These are phyloP conservation scores for Nyctibius bracteatus DNA, from an alignment of 2,113 vertebrate genomes.

Conservation along the genomic window DNA sequence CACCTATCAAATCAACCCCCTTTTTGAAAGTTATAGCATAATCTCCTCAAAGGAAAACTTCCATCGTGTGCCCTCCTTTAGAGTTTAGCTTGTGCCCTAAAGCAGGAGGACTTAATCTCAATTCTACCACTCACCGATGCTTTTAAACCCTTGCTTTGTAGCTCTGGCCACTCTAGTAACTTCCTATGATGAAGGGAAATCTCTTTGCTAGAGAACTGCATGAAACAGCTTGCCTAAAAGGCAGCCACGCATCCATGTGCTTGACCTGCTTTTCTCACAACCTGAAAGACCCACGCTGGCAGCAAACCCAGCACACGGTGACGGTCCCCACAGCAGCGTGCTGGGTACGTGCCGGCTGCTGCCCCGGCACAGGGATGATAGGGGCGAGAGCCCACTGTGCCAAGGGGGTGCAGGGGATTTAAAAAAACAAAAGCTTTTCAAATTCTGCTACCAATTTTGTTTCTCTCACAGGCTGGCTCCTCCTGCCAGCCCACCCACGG, in stretches of 20 bases:
- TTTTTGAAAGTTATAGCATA: not conserved
- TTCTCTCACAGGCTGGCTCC: not conserved
- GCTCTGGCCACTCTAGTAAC: not conserved
- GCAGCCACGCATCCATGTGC: not conserved
- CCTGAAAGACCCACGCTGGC: not conserved
- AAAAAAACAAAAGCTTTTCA: not conserved
- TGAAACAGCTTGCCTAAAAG: not conserved
- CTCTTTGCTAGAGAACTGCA: not conserved
- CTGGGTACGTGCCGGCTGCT: accelerated
- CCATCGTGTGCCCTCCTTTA: not conserved
- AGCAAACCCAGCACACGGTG: not conserved
- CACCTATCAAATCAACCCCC: not conserved
- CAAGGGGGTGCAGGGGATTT: too few relatives aligned
- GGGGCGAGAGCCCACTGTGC: accelerated
- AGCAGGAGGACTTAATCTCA: constrained; percentile 25
- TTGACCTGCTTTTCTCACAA: constrained; percentile 20
- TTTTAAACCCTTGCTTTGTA: constrained; percentile 30
- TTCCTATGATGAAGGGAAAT: not conserved
- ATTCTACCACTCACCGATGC: not conserved
- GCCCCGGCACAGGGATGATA: accelerated
- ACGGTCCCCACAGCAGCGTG: not conserved
- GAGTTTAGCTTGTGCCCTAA: not conserved
- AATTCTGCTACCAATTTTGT: not conserved
- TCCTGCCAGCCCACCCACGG: not conserved
- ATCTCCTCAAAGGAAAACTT: constrained; percentile 3